Conservation (phyloP, 2,888 invertebrate species). For the Ophion ventricosus region DNA sequence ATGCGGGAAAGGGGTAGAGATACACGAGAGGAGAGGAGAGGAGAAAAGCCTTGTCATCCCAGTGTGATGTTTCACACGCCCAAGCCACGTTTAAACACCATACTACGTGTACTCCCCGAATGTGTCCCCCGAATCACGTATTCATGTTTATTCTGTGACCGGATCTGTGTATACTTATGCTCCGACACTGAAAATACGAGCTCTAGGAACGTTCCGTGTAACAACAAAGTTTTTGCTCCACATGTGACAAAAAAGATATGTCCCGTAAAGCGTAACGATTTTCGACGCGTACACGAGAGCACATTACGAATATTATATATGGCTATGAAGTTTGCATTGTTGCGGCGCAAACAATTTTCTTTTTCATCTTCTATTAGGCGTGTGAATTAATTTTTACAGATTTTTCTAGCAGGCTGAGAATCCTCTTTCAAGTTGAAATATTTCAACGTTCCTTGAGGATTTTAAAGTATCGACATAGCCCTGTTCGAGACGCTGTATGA, state of each 20-base stretch:
- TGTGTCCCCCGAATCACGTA: constrained; percentile 43
- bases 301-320: no score
- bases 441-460: no score
- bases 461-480: no score
- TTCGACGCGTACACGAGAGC: no score
- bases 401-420: no score
- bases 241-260: background rate
- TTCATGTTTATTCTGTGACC: constrained; percentile 59
- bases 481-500: no score
- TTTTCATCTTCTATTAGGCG: no score
- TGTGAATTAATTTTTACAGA: no score
- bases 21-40: constrained; percentile 31
- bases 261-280: background rate
- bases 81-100: constrained; percentile 50
- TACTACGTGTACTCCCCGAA: constrained; percentile 1
- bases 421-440: no score
- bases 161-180: constrained; percentile 60
- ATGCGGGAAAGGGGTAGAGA: constrained; percentile 57
- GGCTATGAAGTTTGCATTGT: no score
- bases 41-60: constrained; percentile 41
- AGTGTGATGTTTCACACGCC: constrained; percentile 64
- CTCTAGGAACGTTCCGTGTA: background rate
- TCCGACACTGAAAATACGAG: constrained; percentile 47
- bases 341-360: no score
- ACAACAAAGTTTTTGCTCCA: background rate